Conservation (phyloP, 1,140 invertebrate genomes). For the Himalopsyche phryganea region DNA sequence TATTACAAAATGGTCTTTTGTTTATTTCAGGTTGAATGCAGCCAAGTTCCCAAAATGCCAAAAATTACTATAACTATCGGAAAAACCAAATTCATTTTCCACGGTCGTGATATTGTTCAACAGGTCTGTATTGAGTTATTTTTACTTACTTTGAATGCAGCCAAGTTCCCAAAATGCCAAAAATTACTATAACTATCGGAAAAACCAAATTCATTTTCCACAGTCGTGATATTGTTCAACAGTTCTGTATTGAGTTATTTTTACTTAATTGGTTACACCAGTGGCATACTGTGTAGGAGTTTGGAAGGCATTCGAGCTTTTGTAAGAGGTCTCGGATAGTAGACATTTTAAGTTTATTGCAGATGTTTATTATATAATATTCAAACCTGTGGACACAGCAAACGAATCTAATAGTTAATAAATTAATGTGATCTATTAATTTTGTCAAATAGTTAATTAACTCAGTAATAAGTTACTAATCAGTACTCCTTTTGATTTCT, state of each 20-base stretch:
- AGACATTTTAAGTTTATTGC: no score
- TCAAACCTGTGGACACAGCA: neutral
- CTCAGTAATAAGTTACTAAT: no score
- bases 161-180: constrained; percentile 38
- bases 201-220: constrained; percentile 38
- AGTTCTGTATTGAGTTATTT: no score
- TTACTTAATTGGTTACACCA: no score
- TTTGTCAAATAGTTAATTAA: no score
- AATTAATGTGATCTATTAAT: no score
- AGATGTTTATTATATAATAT: no score
- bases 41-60: constrained; percentile 39
- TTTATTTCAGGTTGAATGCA: constrained; percentile 43
- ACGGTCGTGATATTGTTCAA: constrained; percentile 37
- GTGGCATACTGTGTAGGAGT: no score
- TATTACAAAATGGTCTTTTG: no score
- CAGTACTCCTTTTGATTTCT: neutral
- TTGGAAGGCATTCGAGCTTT: no score
- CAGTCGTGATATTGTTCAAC: constrained; percentile 37
- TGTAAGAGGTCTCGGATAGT: no score
- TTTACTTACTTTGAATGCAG: constrained; percentile 40
- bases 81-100: constrained; percentile 38
- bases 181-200: constrained; percentile 37
- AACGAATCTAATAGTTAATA: no score
- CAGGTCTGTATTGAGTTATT: constrained; percentile 37
- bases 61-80: constrained; percentile 38